These are phyloP conservation scores for Stegodyphus mimosarum DNA, from an alignment of 1,140 invertebrate species.

Conservation along the genomic window DNA sequence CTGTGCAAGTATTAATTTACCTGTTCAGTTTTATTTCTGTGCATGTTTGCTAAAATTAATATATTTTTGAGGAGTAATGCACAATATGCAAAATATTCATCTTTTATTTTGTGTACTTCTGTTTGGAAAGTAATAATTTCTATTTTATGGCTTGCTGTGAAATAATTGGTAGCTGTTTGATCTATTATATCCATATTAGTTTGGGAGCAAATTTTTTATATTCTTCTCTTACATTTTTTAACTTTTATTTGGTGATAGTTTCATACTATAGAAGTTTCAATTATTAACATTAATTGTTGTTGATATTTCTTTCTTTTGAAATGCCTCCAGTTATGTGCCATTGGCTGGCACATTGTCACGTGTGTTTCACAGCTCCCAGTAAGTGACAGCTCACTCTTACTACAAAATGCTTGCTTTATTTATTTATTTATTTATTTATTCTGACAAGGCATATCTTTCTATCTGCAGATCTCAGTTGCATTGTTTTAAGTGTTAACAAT, in stretches of 20 bases:
- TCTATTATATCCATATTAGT: constrained; percentile 1
- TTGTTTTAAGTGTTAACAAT: background rate
- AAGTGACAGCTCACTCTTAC: constrained; percentile 62
- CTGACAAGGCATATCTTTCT: constrained; percentile 35
- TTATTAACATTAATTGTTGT: constrained; percentile 53
- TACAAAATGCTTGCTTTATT: constrained; percentile 45
- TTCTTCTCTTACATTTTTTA: constrained; percentile 39
- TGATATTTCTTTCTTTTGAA: constrained; percentile 60
- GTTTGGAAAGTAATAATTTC: too few species aligned
- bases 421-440: constrained; percentile 56
- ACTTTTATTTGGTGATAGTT: constrained; percentile 27
- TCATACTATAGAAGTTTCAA: constrained; percentile 38
- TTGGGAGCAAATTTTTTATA: constrained; percentile 25
- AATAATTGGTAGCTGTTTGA: constrained; percentile 14
- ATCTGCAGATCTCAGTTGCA: constrained; percentile 14
- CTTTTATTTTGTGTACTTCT: too few species aligned
- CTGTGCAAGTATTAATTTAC: too few species aligned
- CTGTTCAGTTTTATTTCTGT: too few species aligned
- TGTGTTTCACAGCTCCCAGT: constrained; percentile 63
- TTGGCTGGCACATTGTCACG: constrained; percentile 62
- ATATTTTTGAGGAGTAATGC: too few species aligned
- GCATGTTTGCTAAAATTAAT: too few species aligned
- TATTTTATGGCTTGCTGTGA: constrained; percentile 8
- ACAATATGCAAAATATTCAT: too few species aligned
- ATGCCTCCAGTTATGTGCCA: constrained; percentile 61